Evolutionary conservation across 2,113 vertebrate species (phyloP), one percentile per base, ranked within the genome.

Genomic region (Glareola pratincola): DNA sequence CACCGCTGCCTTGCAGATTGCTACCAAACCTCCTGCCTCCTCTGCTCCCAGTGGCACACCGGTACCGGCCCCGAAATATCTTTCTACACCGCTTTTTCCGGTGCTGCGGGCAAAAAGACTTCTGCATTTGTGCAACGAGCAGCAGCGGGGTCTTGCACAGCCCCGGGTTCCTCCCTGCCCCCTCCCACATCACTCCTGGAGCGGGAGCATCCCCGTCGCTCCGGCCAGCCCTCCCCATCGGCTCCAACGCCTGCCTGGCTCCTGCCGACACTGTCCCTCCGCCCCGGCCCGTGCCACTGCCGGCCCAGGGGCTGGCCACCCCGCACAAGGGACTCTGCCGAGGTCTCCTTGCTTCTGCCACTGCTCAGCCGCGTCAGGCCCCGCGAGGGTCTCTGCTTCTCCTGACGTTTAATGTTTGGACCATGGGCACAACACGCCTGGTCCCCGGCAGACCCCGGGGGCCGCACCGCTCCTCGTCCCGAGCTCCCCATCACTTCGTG

Each of bases 361-460:
- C 59, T 4, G 13, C 72, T 64, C 6, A 5, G 6, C 24, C 3
- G 10, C 2, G 1, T 3, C 43, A 15, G 51, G 37, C 66, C 37
- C 39, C 12, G 37, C 36, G 34, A 37, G 18, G 45, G 19, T 57
- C 54, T 26, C 29, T 11, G 19, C 8, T 54, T 57, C 63, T 76
- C 48, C 34, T 8, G 9, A 30, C 10, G 2, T 21, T 62, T 39
- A 4, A 4, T 13, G 23, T 76, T 17, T 14, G 30, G 8, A 24
- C 37, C 0, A 1, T 3, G 54, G 20, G 53, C 36, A 39, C 11
- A 8, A 3, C 14, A 2, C 1, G 14, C 26, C 15, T 2, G 0
- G 26, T 10, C 36, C 48, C 16, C 10, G 9, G 22, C 22, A 29
- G 64, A 15, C 0, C 27, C 34, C 9, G 5, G 41, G n/a, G 36